Percentiles rank a stretch among this genome's conserved stretches.
Conservation (phyloP, 1,140 invertebrate species). For the Formica selysi region DNA sequence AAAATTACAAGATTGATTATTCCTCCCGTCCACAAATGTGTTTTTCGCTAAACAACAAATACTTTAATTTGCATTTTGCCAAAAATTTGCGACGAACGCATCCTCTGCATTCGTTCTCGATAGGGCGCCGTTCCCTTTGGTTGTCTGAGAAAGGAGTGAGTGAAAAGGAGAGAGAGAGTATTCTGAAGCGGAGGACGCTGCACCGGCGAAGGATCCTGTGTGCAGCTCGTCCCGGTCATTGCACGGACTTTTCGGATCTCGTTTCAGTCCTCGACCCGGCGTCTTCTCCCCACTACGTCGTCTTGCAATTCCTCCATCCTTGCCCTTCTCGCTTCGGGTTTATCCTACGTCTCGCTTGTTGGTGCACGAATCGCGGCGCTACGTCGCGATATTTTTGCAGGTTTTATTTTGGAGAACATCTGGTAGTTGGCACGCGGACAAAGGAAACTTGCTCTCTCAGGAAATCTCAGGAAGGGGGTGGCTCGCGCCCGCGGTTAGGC, state of each 20-base stretch:
- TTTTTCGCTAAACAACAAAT: not conserved
- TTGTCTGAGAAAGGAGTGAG: conserved; percentile 23
- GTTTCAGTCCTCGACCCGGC: conserved; percentile 67
- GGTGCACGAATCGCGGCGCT: conserved; percentile 51
- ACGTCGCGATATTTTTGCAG: conserved; percentile 74
- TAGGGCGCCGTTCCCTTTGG: conserved; percentile 23
- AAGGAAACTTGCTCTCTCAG: conserved; percentile 76
- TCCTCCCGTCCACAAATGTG: not conserved
- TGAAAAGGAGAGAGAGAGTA: conserved; percentile 1
- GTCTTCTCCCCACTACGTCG: conserved; percentile 44
- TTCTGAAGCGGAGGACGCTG: conserved; percentile 42
- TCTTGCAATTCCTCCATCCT: conserved; percentile 43
- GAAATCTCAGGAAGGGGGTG: conserved; percentile 73
- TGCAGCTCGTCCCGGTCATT: conserved; percentile 80
- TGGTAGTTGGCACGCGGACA: conserved; percentile 81
- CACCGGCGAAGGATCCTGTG: conserved; percentile 68
- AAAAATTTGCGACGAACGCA: not conserved
- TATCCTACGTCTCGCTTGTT: conserved; percentile 30
- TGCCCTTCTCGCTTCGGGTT: conserved; percentile 49
- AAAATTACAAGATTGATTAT: not conserved
- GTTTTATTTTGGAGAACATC: conserved; percentile 82
- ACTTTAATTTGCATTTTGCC: not conserved
- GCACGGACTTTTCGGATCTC: conserved; percentile 80
- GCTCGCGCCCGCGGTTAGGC: conserved; percentile 55
- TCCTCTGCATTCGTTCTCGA: conserved; percentile 7